Evolutionary conservation across 2,113 vertebrate genomes (phyloP).

Genomic region (Hemiscyllium ocellatum): DNA sequence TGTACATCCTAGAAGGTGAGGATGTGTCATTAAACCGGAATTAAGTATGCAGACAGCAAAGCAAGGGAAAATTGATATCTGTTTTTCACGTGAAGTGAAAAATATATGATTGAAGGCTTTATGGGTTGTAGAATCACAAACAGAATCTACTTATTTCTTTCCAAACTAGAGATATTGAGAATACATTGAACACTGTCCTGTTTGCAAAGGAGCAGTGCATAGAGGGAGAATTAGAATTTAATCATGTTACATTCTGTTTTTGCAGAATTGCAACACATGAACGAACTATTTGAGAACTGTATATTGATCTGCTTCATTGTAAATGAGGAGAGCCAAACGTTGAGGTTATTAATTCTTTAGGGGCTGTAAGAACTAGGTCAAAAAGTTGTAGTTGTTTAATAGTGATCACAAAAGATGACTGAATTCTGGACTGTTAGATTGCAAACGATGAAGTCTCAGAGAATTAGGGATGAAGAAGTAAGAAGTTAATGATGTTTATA

Average conservation of each 20-base stretch:
- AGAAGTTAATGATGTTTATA: not conserved
- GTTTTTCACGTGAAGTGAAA: not conserved
- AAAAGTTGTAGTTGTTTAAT: not conserved
- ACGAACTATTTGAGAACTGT: not conserved
- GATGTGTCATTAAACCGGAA: not conserved
- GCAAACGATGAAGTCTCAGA: not conserved
- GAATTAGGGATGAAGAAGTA: not conserved
- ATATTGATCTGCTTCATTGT: not conserved
- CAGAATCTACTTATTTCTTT: not conserved
- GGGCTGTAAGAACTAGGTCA: not conserved
- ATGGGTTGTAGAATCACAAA: not conserved
- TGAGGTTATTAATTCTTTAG: not conserved
- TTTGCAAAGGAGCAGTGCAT: not conserved
- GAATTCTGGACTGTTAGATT: not conserved
- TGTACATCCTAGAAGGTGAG: not conserved
- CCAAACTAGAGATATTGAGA: not conserved
- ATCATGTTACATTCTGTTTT: not conserved
- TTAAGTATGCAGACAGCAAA: not conserved
- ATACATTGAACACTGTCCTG: not conserved
- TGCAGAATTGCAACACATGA: not conserved
- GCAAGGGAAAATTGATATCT: not conserved
- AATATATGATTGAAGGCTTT: not conserved
- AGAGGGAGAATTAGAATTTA: not conserved
- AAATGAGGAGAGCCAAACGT: not conserved
- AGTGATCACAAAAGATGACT: not conserved